Percentiles rank a stretch among this genome's conserved stretches.
phyloP scores from a whole-genome alignment of 2,113 vertebrate species.

The Mus spicilegus region DNA sequence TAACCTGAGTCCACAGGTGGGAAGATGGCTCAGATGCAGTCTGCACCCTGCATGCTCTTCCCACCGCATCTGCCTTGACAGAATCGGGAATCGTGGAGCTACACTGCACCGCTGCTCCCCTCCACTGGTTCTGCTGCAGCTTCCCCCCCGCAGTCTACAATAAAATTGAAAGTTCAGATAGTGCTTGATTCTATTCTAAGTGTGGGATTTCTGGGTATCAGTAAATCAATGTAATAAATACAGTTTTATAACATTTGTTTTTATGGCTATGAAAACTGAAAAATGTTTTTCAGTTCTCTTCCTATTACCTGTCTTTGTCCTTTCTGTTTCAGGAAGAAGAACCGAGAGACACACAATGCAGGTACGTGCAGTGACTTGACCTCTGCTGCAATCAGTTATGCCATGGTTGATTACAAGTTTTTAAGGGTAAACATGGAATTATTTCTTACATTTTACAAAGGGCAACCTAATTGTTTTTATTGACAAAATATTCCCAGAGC shows the following conservation, averaged over 20 bases:
- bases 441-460: slow-evolving; percentile 37
- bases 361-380: slow-evolving; percentile 85
- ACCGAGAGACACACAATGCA: slow-evolving; percentile 98
- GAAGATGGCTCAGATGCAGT: not conserved
- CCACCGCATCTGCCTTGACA: not conserved
- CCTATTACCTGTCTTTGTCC: slow-evolving; percentile 57
- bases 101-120: not conserved
- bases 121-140: not conserved
- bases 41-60: rapidly evolving
- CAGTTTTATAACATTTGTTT: slow-evolving; percentile 54
- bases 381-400: slow-evolving; percentile 56
- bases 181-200: slow-evolving; percentile 27
- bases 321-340: slow-evolving; percentile 95
- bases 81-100: not conserved
- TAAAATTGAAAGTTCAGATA: slow-evolving; percentile 45
- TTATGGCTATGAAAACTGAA: slow-evolving; percentile 48
- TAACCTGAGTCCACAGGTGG: not conserved
- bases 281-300: slow-evolving; percentile 65
- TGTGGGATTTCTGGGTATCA: slow-evolving; percentile 22
- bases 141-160: not conserved
- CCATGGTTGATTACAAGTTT: slow-evolving; percentile 7
- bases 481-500: not conserved
- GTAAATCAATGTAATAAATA: slow-evolving; percentile 42
- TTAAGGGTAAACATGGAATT: slow-evolving; percentile 19
- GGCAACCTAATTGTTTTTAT: not conserved